These are phyloP conservation scores for Tribolium madens DNA, from an alignment of 1,140 invertebrate genomes.

Conservation along the genomic window DNA sequence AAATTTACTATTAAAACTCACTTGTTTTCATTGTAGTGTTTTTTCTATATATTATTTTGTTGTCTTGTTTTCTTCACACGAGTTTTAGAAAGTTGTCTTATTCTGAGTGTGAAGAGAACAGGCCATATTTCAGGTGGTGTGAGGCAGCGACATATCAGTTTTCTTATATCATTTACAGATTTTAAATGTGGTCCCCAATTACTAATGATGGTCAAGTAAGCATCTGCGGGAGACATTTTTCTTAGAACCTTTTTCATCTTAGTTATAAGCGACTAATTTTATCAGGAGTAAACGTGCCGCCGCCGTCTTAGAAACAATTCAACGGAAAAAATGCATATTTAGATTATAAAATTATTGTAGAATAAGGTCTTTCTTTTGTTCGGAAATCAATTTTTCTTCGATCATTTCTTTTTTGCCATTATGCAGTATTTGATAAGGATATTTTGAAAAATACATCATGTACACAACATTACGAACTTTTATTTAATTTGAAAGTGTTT, in stretches of 20 bases:
- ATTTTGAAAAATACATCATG: slow-evolving; percentile 37
- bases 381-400: slow-evolving; percentile 1
- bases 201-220: slow-evolving; percentile 41
- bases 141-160: slow-evolving; percentile 54
- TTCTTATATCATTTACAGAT: slow-evolving; percentile 58
- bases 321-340: slow-evolving; percentile 36
- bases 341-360: slow-evolving; percentile 35
- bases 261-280: slow-evolving; percentile 47
- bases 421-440: slow-evolving; percentile 40
- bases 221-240: slow-evolving; percentile 49
- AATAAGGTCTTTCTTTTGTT: slow-evolving; percentile 47
- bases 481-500: slow-evolving; percentile 42
- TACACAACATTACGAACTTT: slow-evolving; percentile 23
- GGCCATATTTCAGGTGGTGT: slow-evolving; percentile 50
- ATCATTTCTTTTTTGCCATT: slow-evolving; percentile 31
- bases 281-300: slow-evolving; percentile 32
- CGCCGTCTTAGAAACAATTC: slow-evolving; percentile 21
- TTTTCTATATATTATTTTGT: slow-evolving; percentile 40
- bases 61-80: slow-evolving; percentile 44
- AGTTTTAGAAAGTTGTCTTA: not conserved
- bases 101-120: slow-evolving; percentile 34
- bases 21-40: slow-evolving; percentile 53
- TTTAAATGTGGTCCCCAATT: slow-evolving; percentile 50
- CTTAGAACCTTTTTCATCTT: slow-evolving; percentile 47
- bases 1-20: slow-evolving; percentile 34